Conservation (phyloP, 2,113 vertebrate genomes). For the Chaetura pelagica region DNA sequence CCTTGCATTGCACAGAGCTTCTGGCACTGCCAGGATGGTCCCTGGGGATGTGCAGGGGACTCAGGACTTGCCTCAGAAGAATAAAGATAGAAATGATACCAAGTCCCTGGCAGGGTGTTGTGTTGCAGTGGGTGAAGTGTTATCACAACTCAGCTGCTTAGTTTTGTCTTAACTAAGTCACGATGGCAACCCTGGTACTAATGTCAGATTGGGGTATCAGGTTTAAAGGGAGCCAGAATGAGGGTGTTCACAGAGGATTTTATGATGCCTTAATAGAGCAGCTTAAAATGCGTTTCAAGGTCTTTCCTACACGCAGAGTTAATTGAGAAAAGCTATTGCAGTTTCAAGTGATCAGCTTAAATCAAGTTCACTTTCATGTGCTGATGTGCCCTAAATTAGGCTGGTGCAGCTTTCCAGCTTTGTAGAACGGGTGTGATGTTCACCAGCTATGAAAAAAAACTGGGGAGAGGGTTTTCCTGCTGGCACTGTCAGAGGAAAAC, state of each 20-base stretch:
- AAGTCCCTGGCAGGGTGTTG: not conserved
- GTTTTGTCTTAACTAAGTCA: not conserved
- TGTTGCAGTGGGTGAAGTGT: not conserved
- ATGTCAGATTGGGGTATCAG: not conserved
- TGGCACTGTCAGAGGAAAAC: not conserved
- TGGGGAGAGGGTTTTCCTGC: not conserved
- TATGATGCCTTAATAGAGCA: not conserved
- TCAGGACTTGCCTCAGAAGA: too few species aligned
- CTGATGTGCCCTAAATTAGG: not conserved
- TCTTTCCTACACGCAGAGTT: not conserved
- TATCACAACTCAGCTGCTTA: not conserved
- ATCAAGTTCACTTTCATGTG: not conserved
- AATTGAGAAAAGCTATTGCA: not conserved
- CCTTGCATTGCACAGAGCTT: accelerated
- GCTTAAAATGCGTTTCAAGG: not conserved
- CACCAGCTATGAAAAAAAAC: accelerated
- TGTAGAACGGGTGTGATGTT: not conserved
- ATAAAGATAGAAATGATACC: not conserved
- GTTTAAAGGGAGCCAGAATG: not conserved
- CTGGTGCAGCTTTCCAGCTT: not conserved
- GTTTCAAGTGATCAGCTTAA: not conserved
- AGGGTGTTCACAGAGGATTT: not conserved
- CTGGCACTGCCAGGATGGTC: accelerated
- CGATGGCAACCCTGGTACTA: not conserved
- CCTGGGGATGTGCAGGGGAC: not conserved